Percentiles rank a stretch among this genome's conserved stretches.
phyloP scores from a whole-genome alignment of 2,797 vertebrate species.

The Megaceryle alcyon region DNA sequence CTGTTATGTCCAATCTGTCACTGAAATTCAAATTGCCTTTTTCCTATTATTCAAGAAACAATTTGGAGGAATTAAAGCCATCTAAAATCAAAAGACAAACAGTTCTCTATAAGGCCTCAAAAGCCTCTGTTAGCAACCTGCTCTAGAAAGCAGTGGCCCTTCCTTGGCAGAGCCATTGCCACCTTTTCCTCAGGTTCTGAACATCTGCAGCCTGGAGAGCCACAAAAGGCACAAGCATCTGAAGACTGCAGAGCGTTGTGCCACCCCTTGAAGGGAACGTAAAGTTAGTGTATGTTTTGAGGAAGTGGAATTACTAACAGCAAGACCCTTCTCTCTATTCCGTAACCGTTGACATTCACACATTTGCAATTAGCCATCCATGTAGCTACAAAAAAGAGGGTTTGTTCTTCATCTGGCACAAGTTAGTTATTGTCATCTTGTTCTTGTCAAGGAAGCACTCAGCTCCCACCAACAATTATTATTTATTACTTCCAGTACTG shows the following conservation, averaged over 20 bases:
- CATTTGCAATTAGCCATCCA: conserved; percentile 28
- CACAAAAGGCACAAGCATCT: not conserved
- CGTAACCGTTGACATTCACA: not conserved
- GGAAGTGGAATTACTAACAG: not conserved
- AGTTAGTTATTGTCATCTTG: conserved; percentile 47
- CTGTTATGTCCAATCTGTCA: conserved; percentile 88
- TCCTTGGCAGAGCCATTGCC: conserved; percentile 25
- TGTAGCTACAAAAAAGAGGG: not conserved
- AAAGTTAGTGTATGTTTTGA: not conserved
- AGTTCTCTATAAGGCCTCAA: conserved; percentile 79
- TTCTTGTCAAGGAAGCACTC: conserved; percentile 51
- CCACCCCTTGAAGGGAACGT: not conserved
- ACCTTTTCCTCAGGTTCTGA: conserved; percentile 6
- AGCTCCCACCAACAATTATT: not conserved
- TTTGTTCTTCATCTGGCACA: conserved; percentile 27
- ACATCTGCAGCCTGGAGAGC: not conserved
- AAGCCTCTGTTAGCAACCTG: conserved; percentile 78
- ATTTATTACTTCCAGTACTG: conserved; percentile 33
- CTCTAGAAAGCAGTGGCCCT: conserved; percentile 27
- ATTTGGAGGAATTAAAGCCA: conserved; percentile 83
- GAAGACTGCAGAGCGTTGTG: not conserved
- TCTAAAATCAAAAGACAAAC: conserved; percentile 82
- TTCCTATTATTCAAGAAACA: conserved; percentile 86
- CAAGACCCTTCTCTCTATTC: not conserved
- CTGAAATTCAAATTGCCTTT: conserved; percentile 85